Percentiles rank a stretch among this genome's conserved stretches.
Evolutionary conservation across 2,797 vertebrate species (phyloP).

Genomic region (Columba guinea): DNA sequence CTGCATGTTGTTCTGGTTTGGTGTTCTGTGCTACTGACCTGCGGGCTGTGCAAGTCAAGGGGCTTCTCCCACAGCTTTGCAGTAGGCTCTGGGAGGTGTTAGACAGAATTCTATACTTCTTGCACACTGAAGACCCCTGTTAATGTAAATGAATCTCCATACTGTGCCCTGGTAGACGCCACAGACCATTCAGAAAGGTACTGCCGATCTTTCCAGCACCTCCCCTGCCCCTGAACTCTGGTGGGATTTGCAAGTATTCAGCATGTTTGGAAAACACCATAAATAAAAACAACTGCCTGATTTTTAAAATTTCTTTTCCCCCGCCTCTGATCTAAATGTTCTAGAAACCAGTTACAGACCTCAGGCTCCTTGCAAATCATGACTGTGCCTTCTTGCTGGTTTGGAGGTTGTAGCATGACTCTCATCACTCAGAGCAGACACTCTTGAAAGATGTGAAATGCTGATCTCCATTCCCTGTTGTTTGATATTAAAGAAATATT

Average conservation of each 20-base stretch:
- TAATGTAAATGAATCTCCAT: not conserved
- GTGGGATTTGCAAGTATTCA: not conserved
- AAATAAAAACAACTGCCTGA: not conserved
- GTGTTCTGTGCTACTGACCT: not conserved
- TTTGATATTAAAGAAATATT: not conserved
- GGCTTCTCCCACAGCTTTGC: not conserved
- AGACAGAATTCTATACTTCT: rapidly evolving
- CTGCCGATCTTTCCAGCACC: not conserved
- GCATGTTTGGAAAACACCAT: not conserved
- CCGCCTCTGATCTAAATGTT: not conserved
- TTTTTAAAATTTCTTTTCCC: not conserved
- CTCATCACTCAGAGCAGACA: not conserved
- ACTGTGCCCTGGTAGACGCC: not conserved
- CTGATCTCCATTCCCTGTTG: not conserved
- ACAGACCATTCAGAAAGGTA: not conserved
- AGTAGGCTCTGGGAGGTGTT: not conserved
- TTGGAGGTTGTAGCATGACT: not conserved
- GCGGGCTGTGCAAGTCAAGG: not conserved
- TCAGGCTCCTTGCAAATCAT: not conserved
- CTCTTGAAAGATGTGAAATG: not conserved
- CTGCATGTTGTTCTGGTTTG: not conserved
- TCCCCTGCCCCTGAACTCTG: not conserved
- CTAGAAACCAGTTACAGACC: not conserved
- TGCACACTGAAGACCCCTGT: not conserved
- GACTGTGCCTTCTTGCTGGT: not conserved